Evolutionary conservation across 2,113 vertebrate species (phyloP).

Genomic region (Microtus richardsoni): DNA sequence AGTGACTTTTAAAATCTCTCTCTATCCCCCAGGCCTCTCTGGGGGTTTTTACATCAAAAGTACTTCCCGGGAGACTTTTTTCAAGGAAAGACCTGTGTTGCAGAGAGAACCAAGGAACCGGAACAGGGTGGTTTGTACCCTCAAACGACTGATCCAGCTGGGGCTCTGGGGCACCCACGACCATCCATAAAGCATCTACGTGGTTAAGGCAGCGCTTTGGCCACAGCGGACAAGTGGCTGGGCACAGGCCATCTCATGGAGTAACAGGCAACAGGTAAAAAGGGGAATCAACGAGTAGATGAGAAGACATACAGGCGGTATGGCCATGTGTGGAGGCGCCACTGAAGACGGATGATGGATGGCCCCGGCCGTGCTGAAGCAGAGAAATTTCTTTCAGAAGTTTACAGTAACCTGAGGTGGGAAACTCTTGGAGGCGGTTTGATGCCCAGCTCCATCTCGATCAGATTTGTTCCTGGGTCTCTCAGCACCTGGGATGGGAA

Average conservation of each 20-base stretch:
- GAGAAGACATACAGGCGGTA: background rate
- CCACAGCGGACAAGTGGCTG: background rate
- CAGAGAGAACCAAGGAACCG: background rate
- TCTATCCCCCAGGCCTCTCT: rapidly evolving
- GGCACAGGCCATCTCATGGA: background rate
- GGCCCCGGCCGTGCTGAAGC: background rate
- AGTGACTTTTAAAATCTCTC: background rate
- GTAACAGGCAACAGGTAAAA: too few species aligned
- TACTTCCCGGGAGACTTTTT: background rate
- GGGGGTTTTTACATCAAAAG: background rate
- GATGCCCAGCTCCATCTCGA: background rate
- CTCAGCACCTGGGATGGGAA: background rate
- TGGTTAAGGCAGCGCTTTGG: background rate
- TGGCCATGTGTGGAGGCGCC: background rate
- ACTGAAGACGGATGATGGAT: background rate
- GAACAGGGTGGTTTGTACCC: too few species aligned
- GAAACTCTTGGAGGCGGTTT: background rate
- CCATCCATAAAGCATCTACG: background rate
- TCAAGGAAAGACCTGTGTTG: background rate
- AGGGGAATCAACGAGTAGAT: background rate
- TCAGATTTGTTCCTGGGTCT: background rate
- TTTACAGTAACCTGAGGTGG: background rate
- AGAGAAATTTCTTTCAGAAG: background rate
- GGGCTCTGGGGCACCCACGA: background rate
- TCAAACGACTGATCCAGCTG: background rate